A percentile compares a stretch with the other conserved stretches of the same genome.
phyloP scores from a whole-genome alignment of 1,140 invertebrate genomes.

The Cherax destructor region DNA sequence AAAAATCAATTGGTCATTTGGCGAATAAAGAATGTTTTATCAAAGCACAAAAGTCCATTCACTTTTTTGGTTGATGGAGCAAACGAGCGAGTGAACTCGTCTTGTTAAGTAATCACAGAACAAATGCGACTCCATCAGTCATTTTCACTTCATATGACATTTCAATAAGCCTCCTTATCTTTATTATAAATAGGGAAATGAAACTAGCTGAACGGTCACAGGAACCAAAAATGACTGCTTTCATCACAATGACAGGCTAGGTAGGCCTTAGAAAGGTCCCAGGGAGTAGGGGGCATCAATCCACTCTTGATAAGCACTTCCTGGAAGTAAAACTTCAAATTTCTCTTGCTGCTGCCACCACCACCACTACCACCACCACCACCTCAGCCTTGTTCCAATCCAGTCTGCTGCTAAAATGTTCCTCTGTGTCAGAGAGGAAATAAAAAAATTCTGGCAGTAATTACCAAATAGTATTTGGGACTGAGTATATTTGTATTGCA shows the following conservation, averaged over 20 bases:
- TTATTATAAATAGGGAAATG: slow-evolving; percentile 51
- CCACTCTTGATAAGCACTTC: slow-evolving; percentile 39
- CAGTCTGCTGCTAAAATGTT: slow-evolving; percentile 18
- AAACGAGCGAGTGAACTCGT: slow-evolving; percentile 49
- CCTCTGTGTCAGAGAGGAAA: slow-evolving; percentile 32
- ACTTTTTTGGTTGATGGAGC: slow-evolving; percentile 65
- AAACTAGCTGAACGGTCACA: slow-evolving; percentile 33
- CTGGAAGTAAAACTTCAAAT: slow-evolving; percentile 18
- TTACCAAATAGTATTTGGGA: slow-evolving; percentile 38
- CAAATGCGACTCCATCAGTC: slow-evolving; percentile 53
- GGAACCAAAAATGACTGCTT: slow-evolving; percentile 52
- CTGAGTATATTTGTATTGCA: slow-evolving; percentile 65
- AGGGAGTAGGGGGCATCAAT: slow-evolving; percentile 40
- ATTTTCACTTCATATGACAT: slow-evolving; percentile 46
- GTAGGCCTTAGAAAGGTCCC: slow-evolving; percentile 48
- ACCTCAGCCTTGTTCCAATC: slow-evolving; percentile 49
- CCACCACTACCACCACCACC: slow-evolving; percentile 65
- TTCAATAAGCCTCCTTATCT: slow-evolving; percentile 41
- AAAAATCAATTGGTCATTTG: slow-evolving; percentile 54
- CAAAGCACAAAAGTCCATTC: slow-evolving; percentile 53
- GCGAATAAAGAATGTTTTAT: slow-evolving; percentile 45
- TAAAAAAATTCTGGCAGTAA: slow-evolving; percentile 26
- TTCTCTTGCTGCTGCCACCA: slow-evolving; percentile 48
- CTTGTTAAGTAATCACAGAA: slow-evolving; percentile 62
- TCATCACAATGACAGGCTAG: slow-evolving; percentile 55